Percentiles rank a stretch among this genome's conserved stretches.
These are phyloP conservation scores for Magallana nippona DNA, from an alignment of 2,888 invertebrate species.

Conservation along the genomic window DNA sequence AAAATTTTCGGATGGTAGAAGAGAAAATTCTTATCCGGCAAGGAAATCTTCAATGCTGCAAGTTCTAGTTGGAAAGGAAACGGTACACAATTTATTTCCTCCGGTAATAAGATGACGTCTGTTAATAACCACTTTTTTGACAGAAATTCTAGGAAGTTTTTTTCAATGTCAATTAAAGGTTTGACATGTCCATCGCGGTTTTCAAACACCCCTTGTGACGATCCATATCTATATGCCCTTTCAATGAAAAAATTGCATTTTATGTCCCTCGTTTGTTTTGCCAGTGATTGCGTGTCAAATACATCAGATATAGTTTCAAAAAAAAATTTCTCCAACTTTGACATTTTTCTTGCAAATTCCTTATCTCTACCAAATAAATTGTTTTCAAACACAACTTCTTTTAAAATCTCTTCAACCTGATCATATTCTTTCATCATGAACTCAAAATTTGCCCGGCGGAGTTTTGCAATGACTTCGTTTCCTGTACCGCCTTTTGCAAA, in stretches of 20 bases:
- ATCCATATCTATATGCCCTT: not conserved
- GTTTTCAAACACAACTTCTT: not conserved
- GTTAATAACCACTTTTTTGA: not conserved
- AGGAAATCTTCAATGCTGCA: not conserved
- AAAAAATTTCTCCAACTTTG: not conserved
- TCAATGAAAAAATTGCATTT: not conserved
- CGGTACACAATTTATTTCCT: constrained; percentile 1
- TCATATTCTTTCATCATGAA: not conserved
- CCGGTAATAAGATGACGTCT: not conserved
- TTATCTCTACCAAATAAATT: not conserved
- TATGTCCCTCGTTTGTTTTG: not conserved
- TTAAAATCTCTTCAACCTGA: not conserved
- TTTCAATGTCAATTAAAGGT: not conserved
- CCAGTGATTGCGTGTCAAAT: not conserved
- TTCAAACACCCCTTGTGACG: not conserved
- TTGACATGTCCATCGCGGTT: not conserved
- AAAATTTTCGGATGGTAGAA: not conserved
- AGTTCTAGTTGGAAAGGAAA: not conserved
- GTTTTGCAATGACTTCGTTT: not conserved
- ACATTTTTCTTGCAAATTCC: not conserved
- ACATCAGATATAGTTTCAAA: not conserved
- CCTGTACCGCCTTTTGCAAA: not conserved
- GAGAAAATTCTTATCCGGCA: not conserved
- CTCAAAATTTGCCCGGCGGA: not conserved
- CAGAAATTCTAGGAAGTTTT: constrained; percentile 1